Conservation (phyloP, 2,888 invertebrate species). For the Dryocosmus kuriphilus region DNA sequence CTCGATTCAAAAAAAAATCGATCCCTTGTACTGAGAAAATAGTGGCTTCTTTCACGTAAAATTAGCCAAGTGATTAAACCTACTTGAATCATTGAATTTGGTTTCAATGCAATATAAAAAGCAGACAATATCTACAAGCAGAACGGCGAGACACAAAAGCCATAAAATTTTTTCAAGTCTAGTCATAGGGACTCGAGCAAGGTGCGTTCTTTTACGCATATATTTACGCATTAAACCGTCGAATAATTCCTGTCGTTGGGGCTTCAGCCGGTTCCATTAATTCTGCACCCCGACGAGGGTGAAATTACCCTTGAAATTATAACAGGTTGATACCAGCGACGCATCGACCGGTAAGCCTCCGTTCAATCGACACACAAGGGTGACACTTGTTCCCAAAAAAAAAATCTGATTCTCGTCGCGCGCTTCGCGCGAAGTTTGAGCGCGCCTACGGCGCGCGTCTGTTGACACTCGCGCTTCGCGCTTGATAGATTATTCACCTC, state of each 20-base stretch:
- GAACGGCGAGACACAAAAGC: slow-evolving; percentile 3
- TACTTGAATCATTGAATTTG: no score
- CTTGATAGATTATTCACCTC: no score
- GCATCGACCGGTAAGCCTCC: slow-evolving; percentile 44
- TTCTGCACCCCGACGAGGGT: slow-evolving; percentile 59
- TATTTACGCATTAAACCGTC: slow-evolving; percentile 36
- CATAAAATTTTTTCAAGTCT: slow-evolving; percentile 10
- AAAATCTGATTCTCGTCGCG: no score
- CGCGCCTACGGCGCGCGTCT: no score
- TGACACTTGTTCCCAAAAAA: slow-evolving; percentile 49
- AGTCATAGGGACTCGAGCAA: slow-evolving; percentile 4
- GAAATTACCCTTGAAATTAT: slow-evolving; percentile 70
- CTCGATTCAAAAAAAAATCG: no score
- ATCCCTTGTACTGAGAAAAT: no score
- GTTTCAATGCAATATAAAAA: no score
- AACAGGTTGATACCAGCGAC: slow-evolving; percentile 64
- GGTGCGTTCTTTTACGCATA: slow-evolving; percentile 26
- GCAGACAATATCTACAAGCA: neutral
- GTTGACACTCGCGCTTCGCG: no score
- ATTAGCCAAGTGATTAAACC: no score
- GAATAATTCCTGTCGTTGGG: slow-evolving; percentile 29
- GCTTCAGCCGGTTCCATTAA: slow-evolving; percentile 60
- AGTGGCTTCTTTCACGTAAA: no score
- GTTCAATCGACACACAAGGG: slow-evolving; percentile 56
- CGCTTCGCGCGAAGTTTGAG: no score